These are phyloP conservation scores for Antechinus stuartii DNA, from an alignment of 2,113 vertebrate species.

Conservation along the genomic window DNA sequence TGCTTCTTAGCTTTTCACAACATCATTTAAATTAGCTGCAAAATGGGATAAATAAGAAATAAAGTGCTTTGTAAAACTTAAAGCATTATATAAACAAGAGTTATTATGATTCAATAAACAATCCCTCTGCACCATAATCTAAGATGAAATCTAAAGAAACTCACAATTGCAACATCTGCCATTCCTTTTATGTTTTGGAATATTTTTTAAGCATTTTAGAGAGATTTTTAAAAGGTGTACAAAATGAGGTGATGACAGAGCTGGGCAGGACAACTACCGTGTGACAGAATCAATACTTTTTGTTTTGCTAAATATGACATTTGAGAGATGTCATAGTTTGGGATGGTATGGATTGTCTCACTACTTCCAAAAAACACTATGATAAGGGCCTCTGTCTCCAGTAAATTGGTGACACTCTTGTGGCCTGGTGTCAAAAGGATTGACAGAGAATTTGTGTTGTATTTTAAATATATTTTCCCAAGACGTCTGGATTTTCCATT, in stretches of 20 bases:
- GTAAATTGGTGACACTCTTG: neutral
- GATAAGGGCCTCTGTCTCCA: neutral
- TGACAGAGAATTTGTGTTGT: neutral
- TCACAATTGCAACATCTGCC: neutral
- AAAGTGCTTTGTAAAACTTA: neutral
- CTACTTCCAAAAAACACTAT: neutral
- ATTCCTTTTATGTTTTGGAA: neutral
- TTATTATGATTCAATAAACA: neutral
- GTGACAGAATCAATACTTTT: neutral
- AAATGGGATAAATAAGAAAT: neutral
- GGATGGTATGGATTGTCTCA: neutral
- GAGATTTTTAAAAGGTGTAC: neutral
- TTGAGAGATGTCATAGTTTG: neutral
- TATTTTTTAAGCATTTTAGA: neutral
- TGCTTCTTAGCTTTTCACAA: neutral
- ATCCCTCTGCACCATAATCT: neutral
- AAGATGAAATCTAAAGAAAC: neutral
- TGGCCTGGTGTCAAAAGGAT: neutral
- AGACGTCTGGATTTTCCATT: neutral
- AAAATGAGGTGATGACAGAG: neutral
- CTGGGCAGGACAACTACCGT: neutral
- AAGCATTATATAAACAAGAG: neutral
- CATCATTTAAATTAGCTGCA: neutral
- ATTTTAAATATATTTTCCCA: neutral
- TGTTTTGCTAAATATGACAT: neutral